Evolutionary conservation across 2,888 invertebrate species (phyloP).

Genomic region (Abscondita cerata): DNA sequence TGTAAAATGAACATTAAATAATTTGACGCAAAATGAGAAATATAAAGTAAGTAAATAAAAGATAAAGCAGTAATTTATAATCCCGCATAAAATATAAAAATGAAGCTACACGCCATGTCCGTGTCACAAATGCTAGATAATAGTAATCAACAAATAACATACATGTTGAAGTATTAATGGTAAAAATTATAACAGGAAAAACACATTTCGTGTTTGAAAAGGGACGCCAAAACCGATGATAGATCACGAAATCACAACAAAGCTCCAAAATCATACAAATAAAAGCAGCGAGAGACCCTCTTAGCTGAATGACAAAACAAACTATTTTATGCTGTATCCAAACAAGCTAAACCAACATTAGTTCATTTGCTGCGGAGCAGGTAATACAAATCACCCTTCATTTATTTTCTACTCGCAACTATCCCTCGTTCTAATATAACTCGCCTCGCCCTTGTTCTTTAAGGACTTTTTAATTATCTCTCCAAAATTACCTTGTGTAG

Average conservation of each 20-base stretch:
- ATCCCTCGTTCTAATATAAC: constrained; percentile 34
- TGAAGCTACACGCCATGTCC: background rate
- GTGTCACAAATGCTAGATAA: constrained; percentile 11
- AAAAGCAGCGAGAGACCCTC: constrained; percentile 31
- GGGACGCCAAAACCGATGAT: constrained; percentile 17
- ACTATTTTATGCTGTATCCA: constrained; percentile 37
- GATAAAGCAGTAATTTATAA: constrained; percentile 5
- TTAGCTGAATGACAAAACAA: constrained; percentile 39
- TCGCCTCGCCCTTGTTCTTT: constrained; percentile 23
- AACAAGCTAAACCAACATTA: constrained; percentile 36
- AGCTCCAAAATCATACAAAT: constrained; percentile 29
- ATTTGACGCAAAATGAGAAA: background rate
- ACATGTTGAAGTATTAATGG: constrained; percentile 12
- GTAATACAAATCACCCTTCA: constrained; percentile 43
- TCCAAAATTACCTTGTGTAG: constrained; percentile 36
- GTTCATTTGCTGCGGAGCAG: constrained; percentile 34
- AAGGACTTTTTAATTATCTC: constrained; percentile 43
- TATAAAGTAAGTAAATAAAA: constrained; percentile 8
- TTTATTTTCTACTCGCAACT: constrained; percentile 39
- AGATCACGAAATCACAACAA: constrained; percentile 30
- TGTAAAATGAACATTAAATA: constrained; percentile 3
- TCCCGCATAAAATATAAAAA: background rate
- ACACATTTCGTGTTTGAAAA: constrained; percentile 20
- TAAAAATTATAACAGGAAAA: constrained; percentile 17
- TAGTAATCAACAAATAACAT: constrained; percentile 10